A percentile compares a stretch with the other conserved stretches of the same genome.
phyloP scores from a whole-genome alignment of 2,888 invertebrate species.

The Sisyra terminalis region DNA sequence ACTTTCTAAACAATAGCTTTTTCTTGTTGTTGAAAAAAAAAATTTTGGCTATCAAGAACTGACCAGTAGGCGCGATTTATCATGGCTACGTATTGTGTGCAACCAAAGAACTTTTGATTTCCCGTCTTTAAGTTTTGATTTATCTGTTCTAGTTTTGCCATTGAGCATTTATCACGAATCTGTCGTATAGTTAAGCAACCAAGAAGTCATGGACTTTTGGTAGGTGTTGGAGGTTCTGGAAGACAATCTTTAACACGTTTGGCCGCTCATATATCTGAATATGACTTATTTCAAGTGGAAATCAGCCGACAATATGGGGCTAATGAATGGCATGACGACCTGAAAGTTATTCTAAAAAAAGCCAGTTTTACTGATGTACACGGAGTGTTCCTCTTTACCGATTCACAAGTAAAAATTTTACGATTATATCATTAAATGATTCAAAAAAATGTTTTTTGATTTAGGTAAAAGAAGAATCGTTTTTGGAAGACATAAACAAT shows the following conservation, averaged over 20 bases:
- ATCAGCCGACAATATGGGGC: constrained; percentile 73
- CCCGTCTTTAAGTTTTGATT: neutral
- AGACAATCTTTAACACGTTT: constrained; percentile 79
- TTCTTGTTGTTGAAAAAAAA: too few relatives aligned
- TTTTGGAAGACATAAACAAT: constrained; percentile 85
- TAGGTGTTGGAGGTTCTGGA: constrained; percentile 89
- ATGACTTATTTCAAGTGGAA: constrained; percentile 84
- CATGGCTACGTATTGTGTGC: constrained; percentile 4
- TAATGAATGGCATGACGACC: constrained; percentile 82
- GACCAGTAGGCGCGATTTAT: constrained; percentile 1
- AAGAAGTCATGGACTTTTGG: constrained; percentile 72
- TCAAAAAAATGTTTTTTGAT: constrained; percentile 12
- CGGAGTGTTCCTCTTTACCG: constrained; percentile 80
- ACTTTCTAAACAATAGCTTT: too few relatives aligned
- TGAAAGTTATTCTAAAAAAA: constrained; percentile 65
- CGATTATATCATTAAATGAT: too few relatives aligned
- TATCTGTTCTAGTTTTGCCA: constrained; percentile 53
- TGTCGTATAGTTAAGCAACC: constrained; percentile 85
- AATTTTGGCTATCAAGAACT: neutral
- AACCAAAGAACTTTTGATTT: neutral
- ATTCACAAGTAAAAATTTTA: constrained; percentile 50
- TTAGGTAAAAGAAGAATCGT: constrained; percentile 82
- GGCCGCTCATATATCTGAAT: constrained; percentile 87
- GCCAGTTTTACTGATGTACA: constrained; percentile 71
- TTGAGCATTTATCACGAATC: constrained; percentile 85